A percentile compares a stretch with the other conserved stretches of the same genome.
These are phyloP conservation scores for Drosophila prosaltans DNA, from an alignment of 1,140 invertebrate species.

Conservation along the genomic window DNA sequence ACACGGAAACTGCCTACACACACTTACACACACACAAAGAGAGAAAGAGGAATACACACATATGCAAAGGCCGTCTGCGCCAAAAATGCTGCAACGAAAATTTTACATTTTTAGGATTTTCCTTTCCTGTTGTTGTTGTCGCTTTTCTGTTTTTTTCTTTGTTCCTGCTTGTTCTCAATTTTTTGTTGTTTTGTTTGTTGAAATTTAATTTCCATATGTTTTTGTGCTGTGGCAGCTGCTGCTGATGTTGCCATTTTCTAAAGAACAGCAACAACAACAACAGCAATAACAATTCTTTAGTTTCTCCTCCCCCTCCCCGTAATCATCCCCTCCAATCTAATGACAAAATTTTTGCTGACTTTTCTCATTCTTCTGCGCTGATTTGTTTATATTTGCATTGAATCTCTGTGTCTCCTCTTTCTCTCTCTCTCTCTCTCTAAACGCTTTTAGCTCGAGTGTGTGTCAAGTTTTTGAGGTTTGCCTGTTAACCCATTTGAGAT, in stretches of 20 bases:
- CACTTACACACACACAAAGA: conserved; percentile 13
- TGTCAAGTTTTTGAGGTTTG: conserved; percentile 66
- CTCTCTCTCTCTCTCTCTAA: not conserved
- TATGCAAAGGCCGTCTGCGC: conserved; percentile 32
- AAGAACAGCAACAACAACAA: conserved; percentile 55
- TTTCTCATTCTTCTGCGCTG: conserved; percentile 47
- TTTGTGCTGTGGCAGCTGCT: conserved; percentile 37
- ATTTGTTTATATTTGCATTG: conserved; percentile 82
- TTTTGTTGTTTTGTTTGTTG: conserved; percentile 29
- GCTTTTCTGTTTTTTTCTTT: conserved; percentile 6
- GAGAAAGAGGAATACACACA: not conserved
- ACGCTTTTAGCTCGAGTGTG: conserved; percentile 55
- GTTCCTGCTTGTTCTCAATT: conserved; percentile 2
- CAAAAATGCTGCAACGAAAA: conserved; percentile 67
- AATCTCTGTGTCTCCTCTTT: conserved; percentile 40
- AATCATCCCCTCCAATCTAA: not conserved
- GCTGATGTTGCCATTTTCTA: conserved; percentile 54
- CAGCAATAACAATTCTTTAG: conserved; percentile 41
- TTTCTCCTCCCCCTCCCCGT: conserved; percentile 5
- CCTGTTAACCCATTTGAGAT: conserved; percentile 75
- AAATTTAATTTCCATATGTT: conserved; percentile 76
- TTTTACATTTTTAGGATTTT: conserved; percentile 42
- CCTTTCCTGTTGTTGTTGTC: not conserved
- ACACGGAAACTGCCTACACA: conserved; percentile 50
- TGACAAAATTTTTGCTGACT: conserved; percentile 49